Evolutionary conservation across 2,888 invertebrate species (phyloP), one percentile per base, ranked within the genome.

Genomic region (Pseudococcus longispinus): DNA sequence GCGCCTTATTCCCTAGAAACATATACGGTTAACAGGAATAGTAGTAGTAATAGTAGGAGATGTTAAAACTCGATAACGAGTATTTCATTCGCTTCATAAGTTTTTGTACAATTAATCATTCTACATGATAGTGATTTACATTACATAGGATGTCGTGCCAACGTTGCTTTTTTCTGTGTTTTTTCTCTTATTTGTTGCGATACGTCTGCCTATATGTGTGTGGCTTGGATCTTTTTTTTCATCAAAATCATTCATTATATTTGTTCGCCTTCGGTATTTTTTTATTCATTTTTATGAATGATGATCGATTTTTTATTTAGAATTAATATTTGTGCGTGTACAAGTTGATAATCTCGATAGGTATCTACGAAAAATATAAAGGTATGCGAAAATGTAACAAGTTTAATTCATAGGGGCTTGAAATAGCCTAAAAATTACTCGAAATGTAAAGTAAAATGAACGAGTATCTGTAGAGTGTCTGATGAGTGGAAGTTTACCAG

Each of bases 1-100:
- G 77, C 77, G 77, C 77, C 77, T 80, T 42, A 42, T 80, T 42
- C 77, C 70, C 18, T 18, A 29, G 70, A 70, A 70, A 70, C 70
- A 18, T 18, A 70, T 6, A 18, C 20, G 15, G 77, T 80, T 20
- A 37, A 80, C 42, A 23, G 77, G 29, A 74, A 37, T 74, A 32
- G 74, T 74, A 74, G 74, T 74, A 37, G 74, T 74, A 74, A 74
- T 74, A 74, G 74, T 74, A 74, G 74, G 77, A 80, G 77, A 80
- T 80, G 77, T 42, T 80, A 80, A 20, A 80, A 80, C 42, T 42
- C 20, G 77, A 80, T 80, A 80, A 80, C 37, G 77, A 42, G 42
- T 80, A 42, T 20, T 80, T 80, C 77, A 29, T 80, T 80, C 77
- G 77, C 29, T 80, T 37, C n/a, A 80, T 37, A 80, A 80, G 77